These are phyloP conservation scores for Diplosoma virens DNA, from an alignment of 23 tunicate genomes.

Conservation along the genomic window DNA sequence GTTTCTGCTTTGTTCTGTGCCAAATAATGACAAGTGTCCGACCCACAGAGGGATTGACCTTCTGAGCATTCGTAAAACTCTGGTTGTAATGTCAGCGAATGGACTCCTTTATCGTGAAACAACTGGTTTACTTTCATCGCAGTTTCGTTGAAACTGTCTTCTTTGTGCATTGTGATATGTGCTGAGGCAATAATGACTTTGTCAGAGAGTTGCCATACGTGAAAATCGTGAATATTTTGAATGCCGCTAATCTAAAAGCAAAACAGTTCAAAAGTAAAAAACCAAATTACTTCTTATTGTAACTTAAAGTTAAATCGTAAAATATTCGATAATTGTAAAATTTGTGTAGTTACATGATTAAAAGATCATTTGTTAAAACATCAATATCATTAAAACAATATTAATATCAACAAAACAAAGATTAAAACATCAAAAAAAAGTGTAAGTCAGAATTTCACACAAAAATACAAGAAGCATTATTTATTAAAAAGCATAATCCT, in stretches of 20 bases:
- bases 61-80: constrained; percentile 34
- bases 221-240: constrained; percentile 37
- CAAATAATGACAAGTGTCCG: background rate
- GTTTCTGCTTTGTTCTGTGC: background rate
- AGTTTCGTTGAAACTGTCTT: constrained; percentile 17
- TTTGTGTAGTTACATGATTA: too few relatives aligned
- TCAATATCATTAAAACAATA: too few relatives aligned
- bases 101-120: constrained; percentile 58
- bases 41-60: constrained; percentile 19
- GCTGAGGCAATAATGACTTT: constrained; percentile 43
- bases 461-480: too few relatives aligned
- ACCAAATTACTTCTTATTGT: too few relatives aligned
- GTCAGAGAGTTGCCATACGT: constrained; percentile 63
- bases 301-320: too few relatives aligned
- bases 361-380: too few relatives aligned
- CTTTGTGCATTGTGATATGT: constrained; percentile 44
- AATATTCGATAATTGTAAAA: too few relatives aligned
- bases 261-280: too few relatives aligned
- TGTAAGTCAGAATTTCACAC: too few relatives aligned
- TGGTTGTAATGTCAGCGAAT: constrained; percentile 59
- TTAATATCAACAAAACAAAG: too few relatives aligned
- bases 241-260: constrained; percentile 57
- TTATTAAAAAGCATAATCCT: too few relatives aligned
- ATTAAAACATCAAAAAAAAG: too few relatives aligned
- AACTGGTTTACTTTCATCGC: constrained; percentile 39